phyloP scores from a whole-genome alignment of 2,113 vertebrate genomes.

The Lathamus discolor region DNA sequence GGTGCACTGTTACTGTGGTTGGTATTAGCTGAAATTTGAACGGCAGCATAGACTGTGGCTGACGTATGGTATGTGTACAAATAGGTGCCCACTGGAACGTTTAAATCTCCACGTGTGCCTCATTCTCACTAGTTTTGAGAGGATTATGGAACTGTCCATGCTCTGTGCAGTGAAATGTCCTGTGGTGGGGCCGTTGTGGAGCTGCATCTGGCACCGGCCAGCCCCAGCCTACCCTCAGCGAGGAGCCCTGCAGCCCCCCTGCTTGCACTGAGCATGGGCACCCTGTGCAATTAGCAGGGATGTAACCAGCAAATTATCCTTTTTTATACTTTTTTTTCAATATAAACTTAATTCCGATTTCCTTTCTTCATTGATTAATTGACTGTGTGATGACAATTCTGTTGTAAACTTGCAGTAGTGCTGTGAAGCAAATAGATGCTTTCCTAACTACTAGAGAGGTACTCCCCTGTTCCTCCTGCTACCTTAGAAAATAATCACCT shows the following conservation, averaged over 20 bases:
- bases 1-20: background rate
- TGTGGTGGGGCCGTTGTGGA: accelerated
- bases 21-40: background rate
- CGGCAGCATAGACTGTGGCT: accelerated
- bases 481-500: background rate
- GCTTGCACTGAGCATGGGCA: accelerated
- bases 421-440: background rate
- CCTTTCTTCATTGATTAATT: background rate
- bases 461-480: background rate
- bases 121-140: accelerated
- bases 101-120: background rate
- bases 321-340: background rate
- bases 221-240: background rate
- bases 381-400: background rate
- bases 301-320: background rate
- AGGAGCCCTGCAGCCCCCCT: background rate
- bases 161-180: accelerated
- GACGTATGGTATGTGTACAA: background rate
- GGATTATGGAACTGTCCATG: accelerated
- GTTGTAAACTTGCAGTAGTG: background rate
- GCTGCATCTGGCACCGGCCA: accelerated
- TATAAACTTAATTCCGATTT: background rate
- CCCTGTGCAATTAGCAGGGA: accelerated
- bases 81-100: background rate
- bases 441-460: background rate